Evolutionary conservation across 2,888 invertebrate species (phyloP).

Genomic region (Falcaria lacertinaria): DNA sequence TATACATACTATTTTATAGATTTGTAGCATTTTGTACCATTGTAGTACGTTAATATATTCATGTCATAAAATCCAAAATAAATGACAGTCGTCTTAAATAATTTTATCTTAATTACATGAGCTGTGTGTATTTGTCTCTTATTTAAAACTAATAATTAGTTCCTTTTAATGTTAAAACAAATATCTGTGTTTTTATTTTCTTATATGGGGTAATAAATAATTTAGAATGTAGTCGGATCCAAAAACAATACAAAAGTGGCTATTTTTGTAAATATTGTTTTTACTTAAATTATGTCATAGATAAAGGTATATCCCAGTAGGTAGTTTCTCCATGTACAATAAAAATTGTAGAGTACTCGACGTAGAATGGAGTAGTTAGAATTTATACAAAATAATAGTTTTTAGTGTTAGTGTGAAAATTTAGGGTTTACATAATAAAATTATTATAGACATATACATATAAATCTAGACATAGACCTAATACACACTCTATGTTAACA

Average conservation of each 20-base stretch:
- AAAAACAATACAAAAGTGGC: constrained; percentile 63
- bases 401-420: constrained; percentile 62
- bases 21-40: constrained; percentile 52
- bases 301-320: constrained; percentile 71
- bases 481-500: constrained; percentile 50
- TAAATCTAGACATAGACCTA: constrained; percentile 50
- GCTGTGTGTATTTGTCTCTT: constrained; percentile 37
- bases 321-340: constrained; percentile 76
- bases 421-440: constrained; percentile 58
- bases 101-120: constrained; percentile 31
- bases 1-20: constrained; percentile 25
- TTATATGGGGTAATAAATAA: constrained; percentile 34
- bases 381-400: constrained; percentile 75
- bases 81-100: constrained; percentile 23
- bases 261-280: constrained; percentile 77
- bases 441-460: constrained; percentile 65
- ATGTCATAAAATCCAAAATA: constrained; percentile 11
- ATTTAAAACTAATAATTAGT: constrained; percentile 35
- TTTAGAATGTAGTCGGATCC: constrained; percentile 52
- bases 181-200: constrained; percentile 22
- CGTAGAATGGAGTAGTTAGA: constrained; percentile 68
- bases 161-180: constrained; percentile 34
- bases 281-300: constrained; percentile 75
- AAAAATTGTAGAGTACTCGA: constrained; percentile 71
- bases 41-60: constrained; percentile 44